Percentiles rank a stretch among this genome's conserved stretches.
These are phyloP conservation scores for Lithobates pipiens DNA, from an alignment of 2,797 vertebrate species.

Conservation along the genomic window DNA sequence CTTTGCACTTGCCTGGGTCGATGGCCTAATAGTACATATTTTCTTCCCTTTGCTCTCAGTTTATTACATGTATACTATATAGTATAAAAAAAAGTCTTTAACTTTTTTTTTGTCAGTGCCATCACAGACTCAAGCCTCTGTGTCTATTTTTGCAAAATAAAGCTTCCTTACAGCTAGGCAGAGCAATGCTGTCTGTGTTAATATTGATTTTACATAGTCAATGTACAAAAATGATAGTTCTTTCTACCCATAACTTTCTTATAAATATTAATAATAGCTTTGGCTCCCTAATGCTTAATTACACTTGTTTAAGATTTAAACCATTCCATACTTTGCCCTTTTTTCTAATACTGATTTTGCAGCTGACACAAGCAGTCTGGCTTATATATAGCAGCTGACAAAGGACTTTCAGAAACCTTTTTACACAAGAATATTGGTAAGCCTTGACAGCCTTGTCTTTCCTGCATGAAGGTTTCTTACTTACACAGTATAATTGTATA, in stretches of 20 bases:
- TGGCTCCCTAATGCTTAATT: conserved; percentile 57
- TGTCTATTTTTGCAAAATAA: neutral
- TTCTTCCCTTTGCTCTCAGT: neutral
- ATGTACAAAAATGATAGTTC: conserved; percentile 43
- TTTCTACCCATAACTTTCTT: conserved; percentile 38
- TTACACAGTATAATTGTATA: conserved; percentile 18
- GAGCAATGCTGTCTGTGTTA: conserved; percentile 40
- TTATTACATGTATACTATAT: neutral
- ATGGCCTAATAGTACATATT: no score
- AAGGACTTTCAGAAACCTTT: conserved; percentile 26
- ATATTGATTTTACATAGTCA: conserved; percentile 52
- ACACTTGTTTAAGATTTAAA: conserved; percentile 60
- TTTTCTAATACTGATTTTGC: conserved; percentile 37
- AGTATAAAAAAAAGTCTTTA: neutral
- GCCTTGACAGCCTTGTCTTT: conserved; percentile 29
- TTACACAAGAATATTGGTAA: conserved; percentile 33
- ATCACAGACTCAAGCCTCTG: neutral
- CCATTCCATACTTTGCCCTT: conserved; percentile 30
- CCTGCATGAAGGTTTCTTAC: conserved; percentile 29
- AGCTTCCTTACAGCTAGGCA: neutral
- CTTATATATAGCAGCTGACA: conserved; percentile 53
- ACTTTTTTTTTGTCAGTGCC: neutral
- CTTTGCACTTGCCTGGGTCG: no score
- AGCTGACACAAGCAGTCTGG: conserved; percentile 55
- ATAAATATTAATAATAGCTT: conserved; percentile 57